A percentile compares a stretch with the other conserved stretches of the same genome.
These are phyloP conservation scores for Crocuta crocuta DNA, from an alignment of 2,113 vertebrate genomes.

Conservation along the genomic window DNA sequence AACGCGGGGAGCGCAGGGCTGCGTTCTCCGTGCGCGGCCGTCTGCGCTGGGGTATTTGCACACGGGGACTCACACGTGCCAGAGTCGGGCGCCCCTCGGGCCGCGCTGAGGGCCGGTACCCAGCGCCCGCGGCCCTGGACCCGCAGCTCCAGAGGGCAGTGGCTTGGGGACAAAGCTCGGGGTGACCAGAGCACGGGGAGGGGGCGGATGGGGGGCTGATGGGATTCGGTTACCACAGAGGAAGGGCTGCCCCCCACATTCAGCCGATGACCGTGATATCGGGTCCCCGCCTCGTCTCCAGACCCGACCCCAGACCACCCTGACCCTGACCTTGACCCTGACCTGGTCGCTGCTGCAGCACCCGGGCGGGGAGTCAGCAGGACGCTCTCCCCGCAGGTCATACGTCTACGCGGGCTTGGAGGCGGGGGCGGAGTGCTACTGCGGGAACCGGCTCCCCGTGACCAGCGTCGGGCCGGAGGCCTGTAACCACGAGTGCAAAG, in stretches of 20 bases:
- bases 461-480: slow-evolving; percentile 86
- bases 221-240: neutral
- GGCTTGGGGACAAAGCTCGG: neutral
- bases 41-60: neutral
- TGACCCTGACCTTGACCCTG: neutral
- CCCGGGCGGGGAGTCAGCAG: neutral
- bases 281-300: neutral
- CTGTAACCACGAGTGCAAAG: slow-evolving; percentile 93
- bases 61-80: neutral
- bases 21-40: neutral
- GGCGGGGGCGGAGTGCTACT: slow-evolving; percentile 95
- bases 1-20: neutral
- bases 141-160: neutral
- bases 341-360: neutral
- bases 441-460: slow-evolving; percentile 91
- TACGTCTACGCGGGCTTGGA: slow-evolving; percentile 94
- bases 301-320: no score
- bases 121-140: neutral
- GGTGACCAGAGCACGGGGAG: neutral
- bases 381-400: slow-evolving; percentile 86
- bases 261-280: neutral
- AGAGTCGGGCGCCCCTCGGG: neutral
- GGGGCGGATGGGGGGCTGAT: neutral
- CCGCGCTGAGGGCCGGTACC: neutral
- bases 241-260: neutral